Evolutionary conservation across 2,113 vertebrate genomes (phyloP).

Genomic region (Muntiacus reevesi): DNA sequence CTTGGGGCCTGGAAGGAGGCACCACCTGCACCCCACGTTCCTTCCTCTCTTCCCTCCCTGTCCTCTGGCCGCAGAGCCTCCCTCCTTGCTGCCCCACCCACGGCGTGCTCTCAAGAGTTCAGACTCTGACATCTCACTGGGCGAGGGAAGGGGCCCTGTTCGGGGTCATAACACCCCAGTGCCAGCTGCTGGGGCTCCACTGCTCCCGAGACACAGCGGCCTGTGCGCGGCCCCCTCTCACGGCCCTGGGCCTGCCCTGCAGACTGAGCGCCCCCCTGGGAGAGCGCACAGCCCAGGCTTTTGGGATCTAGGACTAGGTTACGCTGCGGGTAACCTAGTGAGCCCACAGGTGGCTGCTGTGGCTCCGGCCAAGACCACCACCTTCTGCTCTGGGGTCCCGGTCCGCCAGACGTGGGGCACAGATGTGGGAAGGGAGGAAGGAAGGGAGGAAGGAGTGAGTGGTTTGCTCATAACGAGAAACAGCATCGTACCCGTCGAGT

Average conservation of each 20-base stretch:
- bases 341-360: background rate
- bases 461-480: rapidly evolving
- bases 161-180: rapidly evolving
- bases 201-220: background rate
- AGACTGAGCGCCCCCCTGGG: rapidly evolving
- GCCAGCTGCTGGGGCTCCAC: background rate
- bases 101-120: background rate
- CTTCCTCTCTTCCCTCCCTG: rapidly evolving
- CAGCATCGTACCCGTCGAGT: background rate
- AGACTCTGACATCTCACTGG: background rate
- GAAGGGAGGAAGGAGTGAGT: rapidly evolving
- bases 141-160: background rate
- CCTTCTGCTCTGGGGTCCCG: background rate
- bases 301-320: rapidly evolving
- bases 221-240: background rate
- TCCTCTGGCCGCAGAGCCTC: no score
- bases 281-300: rapidly evolving
- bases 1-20: background rate
- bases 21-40: rapidly evolving
- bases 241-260: rapidly evolving
- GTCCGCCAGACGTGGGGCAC: background rate
- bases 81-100: background rate
- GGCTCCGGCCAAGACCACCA: background rate
- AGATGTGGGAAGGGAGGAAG: no score
- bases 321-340: background rate